phyloP scores from a whole-genome alignment of 2,113 vertebrate genomes.

The Saguinus midas region DNA sequence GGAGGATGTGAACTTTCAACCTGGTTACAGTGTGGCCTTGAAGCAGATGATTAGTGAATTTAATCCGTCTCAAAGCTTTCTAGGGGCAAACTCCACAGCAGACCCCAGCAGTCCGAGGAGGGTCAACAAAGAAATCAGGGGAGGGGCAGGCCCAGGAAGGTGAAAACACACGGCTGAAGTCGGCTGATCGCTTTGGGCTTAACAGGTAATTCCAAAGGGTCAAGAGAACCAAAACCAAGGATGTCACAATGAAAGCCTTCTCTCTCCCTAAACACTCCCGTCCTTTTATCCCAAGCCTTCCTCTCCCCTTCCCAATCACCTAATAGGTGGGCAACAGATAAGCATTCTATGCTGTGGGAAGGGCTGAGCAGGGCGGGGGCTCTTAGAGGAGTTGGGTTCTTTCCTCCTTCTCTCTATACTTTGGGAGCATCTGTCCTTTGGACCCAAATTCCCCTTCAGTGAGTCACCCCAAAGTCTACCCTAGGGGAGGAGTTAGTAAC shows the following conservation, averaged over 20 bases:
- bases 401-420: neutral
- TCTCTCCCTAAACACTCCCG: neutral
- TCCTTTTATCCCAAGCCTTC: neutral
- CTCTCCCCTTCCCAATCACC: too few relatives aligned
- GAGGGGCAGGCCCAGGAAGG: neutral
- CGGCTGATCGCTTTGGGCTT: neutral
- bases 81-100: neutral
- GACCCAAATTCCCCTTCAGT: neutral
- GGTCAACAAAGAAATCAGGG: neutral
- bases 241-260: neutral
- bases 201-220: neutral
- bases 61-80: neutral
- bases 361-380: too few relatives aligned
- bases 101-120: neutral
- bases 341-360: too few relatives aligned
- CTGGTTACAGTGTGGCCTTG: neutral
- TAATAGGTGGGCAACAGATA: neutral
- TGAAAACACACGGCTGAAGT: too few relatives aligned
- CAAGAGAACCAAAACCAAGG: neutral
- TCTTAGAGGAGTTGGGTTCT: neutral
- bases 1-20: neutral
- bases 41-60: neutral
- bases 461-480: too few relatives aligned
- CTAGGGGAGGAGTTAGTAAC: neutral
- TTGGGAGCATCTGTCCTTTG: neutral